Conservation (phyloP, 2,797 vertebrate species). For the Perodicticus potto region DNA sequence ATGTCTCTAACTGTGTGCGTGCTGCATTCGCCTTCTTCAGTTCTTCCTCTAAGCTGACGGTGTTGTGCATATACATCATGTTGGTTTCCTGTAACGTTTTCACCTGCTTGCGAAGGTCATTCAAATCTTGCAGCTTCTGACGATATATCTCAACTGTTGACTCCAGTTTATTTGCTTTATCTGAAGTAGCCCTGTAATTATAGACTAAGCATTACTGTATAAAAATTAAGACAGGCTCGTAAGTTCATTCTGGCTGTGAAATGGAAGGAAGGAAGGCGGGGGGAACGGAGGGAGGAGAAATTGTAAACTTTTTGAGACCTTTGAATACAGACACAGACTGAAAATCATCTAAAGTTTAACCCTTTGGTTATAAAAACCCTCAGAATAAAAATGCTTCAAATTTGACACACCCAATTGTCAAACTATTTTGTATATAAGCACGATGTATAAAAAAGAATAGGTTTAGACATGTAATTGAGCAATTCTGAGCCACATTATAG, state of each 20-base stretch:
- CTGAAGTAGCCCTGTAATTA: constrained; percentile 89
- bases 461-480: not conserved
- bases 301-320: not conserved
- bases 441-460: not conserved
- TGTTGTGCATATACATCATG: constrained; percentile 98
- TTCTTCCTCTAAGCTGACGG: constrained; percentile 96
- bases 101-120: constrained; percentile 96
- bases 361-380: constrained; percentile 28
- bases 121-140: constrained; percentile 96
- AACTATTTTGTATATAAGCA: not conserved
- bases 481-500: not conserved
- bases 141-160: constrained; percentile 96
- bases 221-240: not conserved
- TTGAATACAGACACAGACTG: not conserved
- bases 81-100: constrained; percentile 98
- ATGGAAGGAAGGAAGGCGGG: not conserved
- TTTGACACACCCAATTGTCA: not conserved
- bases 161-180: constrained; percentile 96
- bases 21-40: constrained; percentile 97
- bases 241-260: constrained; percentile 27
- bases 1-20: constrained; percentile 96
- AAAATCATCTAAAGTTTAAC: not conserved
- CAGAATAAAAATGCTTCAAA: constrained; percentile 54
- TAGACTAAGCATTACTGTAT: constrained; percentile 7
- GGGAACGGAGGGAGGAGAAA: not conserved